Evolutionary conservation across 2,888 invertebrate species (phyloP), one percentile per base, ranked within the genome.

Genomic region (Polymixis flavicincta): DNA sequence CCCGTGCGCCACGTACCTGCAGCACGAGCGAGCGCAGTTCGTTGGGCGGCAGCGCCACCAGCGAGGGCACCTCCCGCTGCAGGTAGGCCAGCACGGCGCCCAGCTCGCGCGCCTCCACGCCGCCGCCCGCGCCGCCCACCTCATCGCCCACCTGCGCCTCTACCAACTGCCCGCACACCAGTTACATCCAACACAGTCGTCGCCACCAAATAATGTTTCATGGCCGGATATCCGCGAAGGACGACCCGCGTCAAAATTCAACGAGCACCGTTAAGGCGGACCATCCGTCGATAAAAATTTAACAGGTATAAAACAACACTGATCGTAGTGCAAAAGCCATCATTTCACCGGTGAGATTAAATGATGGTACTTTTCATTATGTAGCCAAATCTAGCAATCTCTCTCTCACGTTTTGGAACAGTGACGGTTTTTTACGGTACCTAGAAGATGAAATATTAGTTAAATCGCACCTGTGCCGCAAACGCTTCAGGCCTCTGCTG

Each of bases 41-140:
- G 90, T 95, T 93, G 88, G 96, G 95, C 87, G 97, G 96, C 91
- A 97, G 90, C 88, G 96, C 94, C 64, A 96, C 95, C 60, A 97
- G 94, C 83, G 95, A 95, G 64, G 97, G 96, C 89, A 97, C 97
- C 90, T 97, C 96, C 52, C 96, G 95, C 92, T 97, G 97, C 86
- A 97, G 95, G 92, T 97, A 97, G 42, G 97, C 97, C 91, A 97
- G 96, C 92, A 97, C 95, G 76, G 97, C 97, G 90, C 96, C 96
- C 85, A 97, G 95, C 94, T 97, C 97, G 85, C 95, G 95, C 83
- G 95, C 95, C 91, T 96, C 95, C 90, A 92, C 93, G 76, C 82
- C 87, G 54, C 80, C 85, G 68, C 71, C 83, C 77, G 81, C 81
- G 57, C 85, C 85, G 50, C 72, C 76, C 59, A 96, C 97, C 89